phyloP scores from a whole-genome alignment of 2,888 invertebrate species.

The Iselma pallidipennis region DNA sequence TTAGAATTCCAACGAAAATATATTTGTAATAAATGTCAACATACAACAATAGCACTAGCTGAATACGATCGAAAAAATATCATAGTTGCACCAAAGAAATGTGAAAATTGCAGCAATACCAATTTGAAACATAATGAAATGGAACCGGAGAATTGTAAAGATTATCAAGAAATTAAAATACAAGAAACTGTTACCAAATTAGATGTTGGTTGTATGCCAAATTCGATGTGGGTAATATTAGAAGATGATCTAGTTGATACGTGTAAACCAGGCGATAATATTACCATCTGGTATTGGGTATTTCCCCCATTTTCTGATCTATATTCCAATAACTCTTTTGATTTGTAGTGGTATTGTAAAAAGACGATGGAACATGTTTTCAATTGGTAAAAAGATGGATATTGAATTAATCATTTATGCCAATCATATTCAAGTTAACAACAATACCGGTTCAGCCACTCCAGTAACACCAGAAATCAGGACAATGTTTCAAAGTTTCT shows the following conservation, averaged over 20 bases:
- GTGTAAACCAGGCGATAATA: constrained; percentile 89
- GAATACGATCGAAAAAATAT: constrained; percentile 62
- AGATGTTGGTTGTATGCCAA: constrained; percentile 72
- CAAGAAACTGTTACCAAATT: constrained; percentile 78
- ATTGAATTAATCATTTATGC: constrained; percentile 74
- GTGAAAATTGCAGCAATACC: constrained; percentile 63
- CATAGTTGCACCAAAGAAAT: constrained; percentile 58
- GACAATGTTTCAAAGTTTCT: constrained; percentile 73
- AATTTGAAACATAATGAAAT: constrained; percentile 61
- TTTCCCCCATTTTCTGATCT: background rate
- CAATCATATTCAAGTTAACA: constrained; percentile 71
- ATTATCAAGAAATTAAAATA: constrained; percentile 86
- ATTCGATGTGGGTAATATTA: constrained; percentile 75
- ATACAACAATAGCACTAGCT: constrained; percentile 67
- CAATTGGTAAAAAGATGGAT: constrained; percentile 64
- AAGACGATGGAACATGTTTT: constrained; percentile 71
- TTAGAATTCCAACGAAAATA: constrained; percentile 75
- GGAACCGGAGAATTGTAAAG: constrained; percentile 69
- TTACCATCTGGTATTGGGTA: constrained; percentile 73
- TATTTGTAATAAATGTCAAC: constrained; percentile 77
- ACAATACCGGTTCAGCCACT: constrained; percentile 55
- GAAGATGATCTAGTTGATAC: constrained; percentile 85
- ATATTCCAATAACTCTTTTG: constrained; percentile 1
- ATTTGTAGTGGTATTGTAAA: constrained; percentile 72
- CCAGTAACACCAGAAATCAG: constrained; percentile 67